phyloP scores from a whole-genome alignment of 2,113 vertebrate species.

The Poecilia latipinna region DNA sequence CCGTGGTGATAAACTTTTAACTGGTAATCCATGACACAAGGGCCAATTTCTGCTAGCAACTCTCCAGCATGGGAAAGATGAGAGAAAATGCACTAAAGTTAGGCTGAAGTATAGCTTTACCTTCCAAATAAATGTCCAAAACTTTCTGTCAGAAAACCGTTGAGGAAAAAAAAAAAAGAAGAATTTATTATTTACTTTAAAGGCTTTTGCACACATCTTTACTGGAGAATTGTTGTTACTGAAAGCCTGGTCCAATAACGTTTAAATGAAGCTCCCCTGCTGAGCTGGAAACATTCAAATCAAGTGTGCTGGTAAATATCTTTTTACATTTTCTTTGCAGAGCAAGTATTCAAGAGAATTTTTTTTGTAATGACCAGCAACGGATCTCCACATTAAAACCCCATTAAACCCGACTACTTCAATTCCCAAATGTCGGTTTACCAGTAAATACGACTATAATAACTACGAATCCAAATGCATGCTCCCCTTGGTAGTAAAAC shows the following conservation, averaged over 20 bases:
- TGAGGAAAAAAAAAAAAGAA: not conserved
- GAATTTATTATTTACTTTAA: not conserved
- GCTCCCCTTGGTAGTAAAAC: conserved; percentile 1
- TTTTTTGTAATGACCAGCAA: not conserved
- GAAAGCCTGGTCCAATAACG: not conserved
- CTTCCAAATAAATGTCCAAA: not conserved
- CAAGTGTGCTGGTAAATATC: conserved; percentile 26
- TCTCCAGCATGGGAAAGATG: not conserved
- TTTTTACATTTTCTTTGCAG: conserved; percentile 4
- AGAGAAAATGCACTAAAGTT: not conserved
- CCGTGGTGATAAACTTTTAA: too few relatives aligned
- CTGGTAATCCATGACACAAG: not conserved
- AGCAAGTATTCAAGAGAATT: conserved; percentile 11
- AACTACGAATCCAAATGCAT: conserved; percentile 15
- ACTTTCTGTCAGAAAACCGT: not conserved
- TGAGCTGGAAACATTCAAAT: conserved; percentile 6
- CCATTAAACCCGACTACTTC: too few relatives aligned
- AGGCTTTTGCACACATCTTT: not conserved
- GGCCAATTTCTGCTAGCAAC: not conserved
- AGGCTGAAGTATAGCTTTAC: not conserved
- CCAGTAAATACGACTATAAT: conserved; percentile 19
- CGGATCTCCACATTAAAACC: not conserved
- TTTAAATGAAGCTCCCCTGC: conserved; percentile 55
- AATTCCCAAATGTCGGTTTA: conserved; percentile 20
- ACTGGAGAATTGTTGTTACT: not conserved